phyloP scores from a whole-genome alignment of 53 echinoderm and acorn worm genomes.

The Crossaster papposus region DNA sequence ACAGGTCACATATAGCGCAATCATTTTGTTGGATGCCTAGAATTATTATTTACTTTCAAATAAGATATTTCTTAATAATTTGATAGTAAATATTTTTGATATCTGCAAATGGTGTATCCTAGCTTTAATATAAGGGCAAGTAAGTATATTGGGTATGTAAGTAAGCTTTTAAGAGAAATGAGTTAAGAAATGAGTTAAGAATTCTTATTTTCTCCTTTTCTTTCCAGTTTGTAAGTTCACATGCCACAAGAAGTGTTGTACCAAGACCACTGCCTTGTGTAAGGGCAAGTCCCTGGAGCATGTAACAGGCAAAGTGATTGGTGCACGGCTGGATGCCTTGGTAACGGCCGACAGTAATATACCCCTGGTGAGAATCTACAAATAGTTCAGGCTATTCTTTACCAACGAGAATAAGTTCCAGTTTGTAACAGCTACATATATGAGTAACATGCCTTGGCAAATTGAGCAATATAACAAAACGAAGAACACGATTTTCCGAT shows the following conservation, averaged over 20 bases:
- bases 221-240: constrained; percentile 89
- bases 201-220: background rate
- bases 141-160: background rate
- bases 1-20: too few relatives aligned
- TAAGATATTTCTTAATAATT: too few relatives aligned
- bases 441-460: too few relatives aligned
- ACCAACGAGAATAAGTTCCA: too few relatives aligned
- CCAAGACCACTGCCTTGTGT: constrained; percentile 72
- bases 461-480: too few relatives aligned
- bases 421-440: too few relatives aligned
- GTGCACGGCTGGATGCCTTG: constrained; percentile 55
- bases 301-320: constrained; percentile 80
- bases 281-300: constrained; percentile 70
- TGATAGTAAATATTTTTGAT: too few relatives aligned
- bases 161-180: background rate
- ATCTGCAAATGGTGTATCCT: too few relatives aligned
- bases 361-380: constrained; percentile 33
- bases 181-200: background rate
- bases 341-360: constrained; percentile 51
- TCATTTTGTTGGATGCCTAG: too few relatives aligned
- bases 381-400: background rate
- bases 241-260: constrained; percentile 91
- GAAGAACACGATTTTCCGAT: too few relatives aligned
- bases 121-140: too few relatives aligned
- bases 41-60: too few relatives aligned